phyloP scores from a whole-genome alignment of 2,797 vertebrate genomes.

The Glossophaga mutica region DNA sequence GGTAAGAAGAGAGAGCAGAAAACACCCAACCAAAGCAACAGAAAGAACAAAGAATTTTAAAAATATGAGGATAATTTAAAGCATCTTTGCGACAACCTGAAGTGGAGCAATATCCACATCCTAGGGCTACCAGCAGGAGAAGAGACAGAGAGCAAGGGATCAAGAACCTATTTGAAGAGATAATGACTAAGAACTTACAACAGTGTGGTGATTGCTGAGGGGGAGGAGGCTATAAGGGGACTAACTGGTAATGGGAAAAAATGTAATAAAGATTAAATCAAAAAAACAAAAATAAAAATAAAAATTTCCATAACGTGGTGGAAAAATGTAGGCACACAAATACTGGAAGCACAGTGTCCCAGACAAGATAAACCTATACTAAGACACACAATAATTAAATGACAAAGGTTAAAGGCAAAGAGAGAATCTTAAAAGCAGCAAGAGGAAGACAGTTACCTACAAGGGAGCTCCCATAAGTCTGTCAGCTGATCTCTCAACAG shows the following conservation, averaged over 20 bases:
- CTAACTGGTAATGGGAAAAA: too few species aligned
- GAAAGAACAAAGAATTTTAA: too few species aligned
- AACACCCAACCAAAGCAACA: too few species aligned
- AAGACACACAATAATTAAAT: neutral
- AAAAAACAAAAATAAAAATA: too few species aligned
- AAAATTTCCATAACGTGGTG: neutral
- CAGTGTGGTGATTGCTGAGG: too few species aligned
- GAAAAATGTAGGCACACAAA: neutral
- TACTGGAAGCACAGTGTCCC: neutral
- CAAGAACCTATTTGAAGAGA: neutral
- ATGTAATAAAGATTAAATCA: neutral
- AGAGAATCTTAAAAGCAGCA: neutral
- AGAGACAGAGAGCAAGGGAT: neutral
- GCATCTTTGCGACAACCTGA: too few species aligned
- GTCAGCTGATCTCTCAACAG: too few species aligned
- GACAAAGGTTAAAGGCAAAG: neutral
- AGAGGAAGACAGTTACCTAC: neutral
- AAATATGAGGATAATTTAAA: too few species aligned
- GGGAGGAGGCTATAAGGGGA: too few species aligned
- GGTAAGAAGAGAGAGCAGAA: too few species aligned
- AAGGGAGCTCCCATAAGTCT: too few species aligned
- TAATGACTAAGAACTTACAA: too few species aligned
- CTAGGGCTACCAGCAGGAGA: neutral
- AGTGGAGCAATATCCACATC: neutral
- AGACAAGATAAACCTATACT: neutral